Conservation (phyloP, 1,140 invertebrate species). For the Gonioctena quinquepunctata region DNA sequence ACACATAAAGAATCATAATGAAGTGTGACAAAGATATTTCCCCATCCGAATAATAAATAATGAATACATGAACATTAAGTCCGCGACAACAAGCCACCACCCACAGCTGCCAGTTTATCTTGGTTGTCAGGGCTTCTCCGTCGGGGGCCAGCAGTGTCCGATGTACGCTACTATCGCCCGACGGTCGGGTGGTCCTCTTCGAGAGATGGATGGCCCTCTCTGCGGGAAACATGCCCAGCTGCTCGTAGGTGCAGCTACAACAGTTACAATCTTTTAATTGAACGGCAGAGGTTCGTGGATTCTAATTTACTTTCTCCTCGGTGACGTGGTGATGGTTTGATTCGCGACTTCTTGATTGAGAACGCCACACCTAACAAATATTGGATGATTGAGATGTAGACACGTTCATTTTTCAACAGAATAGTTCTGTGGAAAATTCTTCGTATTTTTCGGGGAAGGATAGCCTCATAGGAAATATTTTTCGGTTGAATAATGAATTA, state of each 20-base stretch:
- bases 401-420: too few relatives aligned
- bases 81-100: conserved; percentile 52
- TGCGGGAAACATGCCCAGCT: conserved; percentile 32
- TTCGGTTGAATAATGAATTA: too few relatives aligned
- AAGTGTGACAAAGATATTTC: conserved; percentile 34
- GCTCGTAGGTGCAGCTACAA: conserved; percentile 33
- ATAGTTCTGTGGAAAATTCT: too few relatives aligned
- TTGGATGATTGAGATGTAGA: too few relatives aligned
- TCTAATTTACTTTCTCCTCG: background rate
- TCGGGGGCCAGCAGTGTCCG: conserved; percentile 40
- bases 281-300: conserved; percentile 14
- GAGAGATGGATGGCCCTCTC: conserved; percentile 38
- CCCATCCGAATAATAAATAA: conserved; percentile 42
- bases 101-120: conserved; percentile 49
- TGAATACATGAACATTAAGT: conserved; percentile 51
- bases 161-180: conserved; percentile 43
- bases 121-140: conserved; percentile 43
- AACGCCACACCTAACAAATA: background rate
- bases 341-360: background rate
- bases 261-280: conserved; percentile 40
- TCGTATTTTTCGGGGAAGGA: too few relatives aligned
- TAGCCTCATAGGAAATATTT: too few relatives aligned
- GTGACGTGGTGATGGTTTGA: background rate
- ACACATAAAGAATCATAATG: conserved; percentile 22
- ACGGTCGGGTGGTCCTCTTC: conserved; percentile 44